Evolutionary conservation across 2,888 invertebrate species (phyloP).

Genomic region (Glyphotaelius pellucidus): DNA sequence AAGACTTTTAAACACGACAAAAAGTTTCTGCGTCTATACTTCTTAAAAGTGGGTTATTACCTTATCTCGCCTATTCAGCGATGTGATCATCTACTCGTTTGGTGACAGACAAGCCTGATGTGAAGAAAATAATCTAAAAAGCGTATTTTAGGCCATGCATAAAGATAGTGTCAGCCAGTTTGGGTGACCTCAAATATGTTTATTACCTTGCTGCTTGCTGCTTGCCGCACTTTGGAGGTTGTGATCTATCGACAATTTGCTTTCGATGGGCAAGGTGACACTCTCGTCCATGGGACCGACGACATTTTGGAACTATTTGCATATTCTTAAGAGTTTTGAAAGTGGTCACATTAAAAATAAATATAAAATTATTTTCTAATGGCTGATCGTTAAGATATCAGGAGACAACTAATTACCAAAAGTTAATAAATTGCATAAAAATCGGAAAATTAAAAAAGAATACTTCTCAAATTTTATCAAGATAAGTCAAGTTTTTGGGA

Average conservation of each 20-base stretch:
- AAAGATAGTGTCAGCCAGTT: slow-evolving; percentile 53
- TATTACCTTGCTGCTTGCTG: no score
- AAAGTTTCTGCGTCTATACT: background rate
- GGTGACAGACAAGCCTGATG: background rate
- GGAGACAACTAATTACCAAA: background rate
- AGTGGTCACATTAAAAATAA: background rate
- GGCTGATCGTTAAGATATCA: background rate
- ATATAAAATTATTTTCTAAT: background rate
- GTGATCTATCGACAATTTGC: slow-evolving; percentile 47
- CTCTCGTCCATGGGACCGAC: background rate
- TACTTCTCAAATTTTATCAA: background rate
- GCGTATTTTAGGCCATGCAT: slow-evolving; percentile 53
- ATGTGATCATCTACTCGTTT: background rate
- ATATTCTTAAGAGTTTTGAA: background rate
- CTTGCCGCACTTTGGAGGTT: slow-evolving; percentile 57
- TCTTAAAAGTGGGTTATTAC: background rate
- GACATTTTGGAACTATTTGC: background rate
- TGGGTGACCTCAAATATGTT: slow-evolving; percentile 61
- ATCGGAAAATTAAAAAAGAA: background rate
- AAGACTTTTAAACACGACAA: background rate
- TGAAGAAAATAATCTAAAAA: background rate
- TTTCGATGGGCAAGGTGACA: slow-evolving; percentile 23
- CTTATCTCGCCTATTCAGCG: slow-evolving; percentile 5
- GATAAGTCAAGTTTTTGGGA: background rate
- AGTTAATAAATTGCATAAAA: background rate